These are phyloP conservation scores for Micronycteris hirsuta DNA, from an alignment of 2,113 vertebrate genomes.

Conservation along the genomic window DNA sequence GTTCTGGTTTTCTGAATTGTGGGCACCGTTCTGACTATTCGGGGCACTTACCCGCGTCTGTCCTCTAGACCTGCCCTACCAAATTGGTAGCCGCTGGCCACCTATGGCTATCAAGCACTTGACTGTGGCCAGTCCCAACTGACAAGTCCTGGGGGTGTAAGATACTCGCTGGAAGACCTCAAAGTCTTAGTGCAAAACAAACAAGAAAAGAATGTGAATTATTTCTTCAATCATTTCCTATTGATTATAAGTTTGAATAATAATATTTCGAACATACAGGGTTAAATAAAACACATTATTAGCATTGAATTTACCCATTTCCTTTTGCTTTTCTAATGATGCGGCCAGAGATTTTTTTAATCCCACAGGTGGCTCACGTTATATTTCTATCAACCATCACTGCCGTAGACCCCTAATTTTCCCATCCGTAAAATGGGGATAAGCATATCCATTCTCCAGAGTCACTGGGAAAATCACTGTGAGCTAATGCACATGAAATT, in stretches of 20 bases:
- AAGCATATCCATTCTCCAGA: not conserved
- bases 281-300: slow-evolving; percentile 48
- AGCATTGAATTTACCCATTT: not conserved
- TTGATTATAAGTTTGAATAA: not conserved
- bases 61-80: not conserved
- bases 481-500: not conserved
- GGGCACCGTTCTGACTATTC: not conserved
- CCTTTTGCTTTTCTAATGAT: not conserved
- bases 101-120: not conserved
- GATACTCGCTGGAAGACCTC: not conserved
- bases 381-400: not conserved
- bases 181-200: not conserved
- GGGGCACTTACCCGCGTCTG: not conserved
- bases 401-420: not conserved
- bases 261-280: not conserved
- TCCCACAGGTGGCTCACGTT: not conserved
- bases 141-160: not conserved
- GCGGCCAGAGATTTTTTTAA: not conserved
- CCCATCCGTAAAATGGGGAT: not conserved
- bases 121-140: not conserved
- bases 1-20: not conserved
- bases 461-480: not conserved
- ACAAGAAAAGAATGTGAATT: not conserved
- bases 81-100: not conserved
- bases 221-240: not conserved